These are phyloP conservation scores for Ceratothoa steindachneri DNA, from an alignment of 2,888 invertebrate genomes.

Conservation along the genomic window DNA sequence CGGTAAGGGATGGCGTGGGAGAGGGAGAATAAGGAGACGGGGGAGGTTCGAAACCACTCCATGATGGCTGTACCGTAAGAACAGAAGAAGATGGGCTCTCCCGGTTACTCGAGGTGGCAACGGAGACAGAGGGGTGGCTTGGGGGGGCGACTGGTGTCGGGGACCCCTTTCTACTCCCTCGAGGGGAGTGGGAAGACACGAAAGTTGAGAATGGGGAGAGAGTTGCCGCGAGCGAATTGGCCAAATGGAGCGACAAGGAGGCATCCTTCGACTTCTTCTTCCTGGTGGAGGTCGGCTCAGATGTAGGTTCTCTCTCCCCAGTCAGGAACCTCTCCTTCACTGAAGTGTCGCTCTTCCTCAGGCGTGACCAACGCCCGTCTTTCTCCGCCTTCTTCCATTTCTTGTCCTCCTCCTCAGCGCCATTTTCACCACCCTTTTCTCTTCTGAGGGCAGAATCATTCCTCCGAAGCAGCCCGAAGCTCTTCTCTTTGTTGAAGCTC, in stretches of 20 bases:
- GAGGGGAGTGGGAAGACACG: constrained; percentile 34
- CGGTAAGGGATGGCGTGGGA: not conserved
- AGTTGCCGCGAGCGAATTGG: constrained; percentile 38
- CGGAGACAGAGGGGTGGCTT: constrained; percentile 19
- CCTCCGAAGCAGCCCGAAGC: constrained; percentile 27
- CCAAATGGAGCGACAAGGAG: constrained; percentile 26
- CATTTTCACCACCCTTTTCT: constrained; percentile 4
- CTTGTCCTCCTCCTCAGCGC: not conserved
- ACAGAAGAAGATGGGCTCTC: not conserved
- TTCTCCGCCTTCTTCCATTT: constrained; percentile 4
- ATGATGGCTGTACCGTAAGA: not conserved
- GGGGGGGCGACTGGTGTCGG: constrained; percentile 20
- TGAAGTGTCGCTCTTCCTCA: not conserved
- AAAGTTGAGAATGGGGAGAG: constrained; percentile 40
- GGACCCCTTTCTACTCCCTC: constrained; percentile 23
- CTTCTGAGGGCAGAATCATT: constrained; percentile 19
- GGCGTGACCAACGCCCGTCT: not conserved
- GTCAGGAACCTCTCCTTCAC: constrained; percentile 3
- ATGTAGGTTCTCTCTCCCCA: constrained; percentile 8
- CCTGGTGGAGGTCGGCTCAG: not conserved
- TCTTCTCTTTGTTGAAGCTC: constrained; percentile 26
- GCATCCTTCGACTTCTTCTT: not conserved
- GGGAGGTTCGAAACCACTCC: not conserved
- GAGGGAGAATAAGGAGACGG: not conserved
- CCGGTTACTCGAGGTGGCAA: not conserved